phyloP scores from a whole-genome alignment of 2,113 vertebrate species.

The Eudorcas thomsonii region DNA sequence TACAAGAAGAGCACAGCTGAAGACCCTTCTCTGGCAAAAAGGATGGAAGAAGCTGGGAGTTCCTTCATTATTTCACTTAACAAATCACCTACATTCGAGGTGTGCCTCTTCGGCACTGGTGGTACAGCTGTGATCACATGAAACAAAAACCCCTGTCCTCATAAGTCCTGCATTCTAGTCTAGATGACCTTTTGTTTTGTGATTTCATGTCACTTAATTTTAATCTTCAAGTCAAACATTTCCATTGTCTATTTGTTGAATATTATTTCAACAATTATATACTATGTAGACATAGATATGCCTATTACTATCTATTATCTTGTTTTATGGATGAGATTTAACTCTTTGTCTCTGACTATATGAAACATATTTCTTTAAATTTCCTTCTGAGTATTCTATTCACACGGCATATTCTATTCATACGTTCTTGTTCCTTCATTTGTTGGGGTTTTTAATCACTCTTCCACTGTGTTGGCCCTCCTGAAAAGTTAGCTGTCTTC shows the following conservation, averaged over 20 bases:
- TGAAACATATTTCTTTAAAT: neutral
- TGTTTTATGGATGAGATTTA: neutral
- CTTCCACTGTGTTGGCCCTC: neutral
- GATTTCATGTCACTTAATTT: neutral
- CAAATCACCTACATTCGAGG: neutral
- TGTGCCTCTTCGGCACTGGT: neutral
- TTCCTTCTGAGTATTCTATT: neutral
- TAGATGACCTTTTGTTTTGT: neutral
- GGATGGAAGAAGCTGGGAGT: neutral
- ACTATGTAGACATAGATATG: neutral
- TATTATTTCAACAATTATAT: neutral
- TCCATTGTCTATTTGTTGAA: neutral
- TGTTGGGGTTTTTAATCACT: neutral
- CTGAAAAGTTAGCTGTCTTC: neutral
- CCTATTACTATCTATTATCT: neutral
- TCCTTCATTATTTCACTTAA: neutral
- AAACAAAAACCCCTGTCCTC: neutral
- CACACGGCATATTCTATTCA: neutral
- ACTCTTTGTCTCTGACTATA: neutral
- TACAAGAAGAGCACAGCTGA: neutral
- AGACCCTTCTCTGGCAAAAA: neutral
- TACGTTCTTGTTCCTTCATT: neutral
- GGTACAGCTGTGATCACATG: neutral
- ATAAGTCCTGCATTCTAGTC: neutral
- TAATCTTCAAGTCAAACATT: neutral